Evolutionary conservation across 2,113 vertebrate species (phyloP).

Genomic region (Lophura nycthemera): DNA sequence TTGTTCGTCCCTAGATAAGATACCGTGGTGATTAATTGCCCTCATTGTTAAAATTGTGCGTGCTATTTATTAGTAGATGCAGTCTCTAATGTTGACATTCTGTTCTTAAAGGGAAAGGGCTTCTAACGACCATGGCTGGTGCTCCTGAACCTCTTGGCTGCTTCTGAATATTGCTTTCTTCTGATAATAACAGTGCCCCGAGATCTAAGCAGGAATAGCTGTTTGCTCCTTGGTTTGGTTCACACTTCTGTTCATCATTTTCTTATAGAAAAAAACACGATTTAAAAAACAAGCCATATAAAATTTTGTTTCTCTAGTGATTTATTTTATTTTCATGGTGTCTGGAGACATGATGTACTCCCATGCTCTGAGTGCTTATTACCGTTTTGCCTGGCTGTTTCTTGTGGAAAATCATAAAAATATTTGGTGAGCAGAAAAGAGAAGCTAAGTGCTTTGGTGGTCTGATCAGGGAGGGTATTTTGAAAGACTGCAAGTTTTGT

Average conservation of each 20-base stretch:
- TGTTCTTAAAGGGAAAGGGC: not conserved
- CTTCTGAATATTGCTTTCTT: not conserved
- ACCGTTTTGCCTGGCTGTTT: conserved; percentile 72
- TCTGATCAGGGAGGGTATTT: conserved; percentile 71
- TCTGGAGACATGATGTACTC: conserved; percentile 68
- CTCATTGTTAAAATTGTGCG: not conserved
- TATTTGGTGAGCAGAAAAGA: conserved; percentile 76
- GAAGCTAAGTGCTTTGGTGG: conserved; percentile 78
- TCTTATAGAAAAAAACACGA: conserved; percentile 60
- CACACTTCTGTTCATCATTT: conserved; percentile 31
- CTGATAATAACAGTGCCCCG: not conserved
- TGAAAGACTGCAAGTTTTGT: conserved; percentile 59
- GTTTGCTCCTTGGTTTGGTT: not conserved
- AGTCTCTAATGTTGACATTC: not conserved
- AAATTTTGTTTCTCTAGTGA: conserved; percentile 21
- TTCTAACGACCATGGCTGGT: not conserved
- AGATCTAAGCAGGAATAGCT: conserved; percentile 23
- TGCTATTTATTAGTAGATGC: not conserved
- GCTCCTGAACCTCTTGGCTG: not conserved
- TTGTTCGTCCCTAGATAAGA: conserved; percentile 34
- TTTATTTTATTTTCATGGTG: conserved; percentile 60
- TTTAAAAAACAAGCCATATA: conserved; percentile 68
- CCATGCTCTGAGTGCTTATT: conserved; percentile 74
- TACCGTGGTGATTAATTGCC: not conserved
- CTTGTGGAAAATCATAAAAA: conserved; percentile 82